phyloP scores from a whole-genome alignment of 2,797 vertebrate genomes.

The Rhabdomys pumilio region DNA sequence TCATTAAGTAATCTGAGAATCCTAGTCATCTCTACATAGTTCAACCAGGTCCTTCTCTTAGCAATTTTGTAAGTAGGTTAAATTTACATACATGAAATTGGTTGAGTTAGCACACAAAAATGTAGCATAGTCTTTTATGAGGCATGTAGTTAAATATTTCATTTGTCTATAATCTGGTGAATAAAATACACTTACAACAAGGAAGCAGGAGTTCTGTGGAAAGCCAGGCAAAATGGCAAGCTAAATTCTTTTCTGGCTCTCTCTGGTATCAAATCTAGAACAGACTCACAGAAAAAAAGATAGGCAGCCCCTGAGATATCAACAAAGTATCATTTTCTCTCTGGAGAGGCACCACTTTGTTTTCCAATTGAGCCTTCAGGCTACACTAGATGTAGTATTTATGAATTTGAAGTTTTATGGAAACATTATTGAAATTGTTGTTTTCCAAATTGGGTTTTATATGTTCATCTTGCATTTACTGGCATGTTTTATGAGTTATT shows the following conservation, averaged over 20 bases:
- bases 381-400: background rate
- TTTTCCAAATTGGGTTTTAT: constrained; percentile 46
- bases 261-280: constrained; percentile 45
- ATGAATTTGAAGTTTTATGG: constrained; percentile 20
- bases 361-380: background rate
- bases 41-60: background rate
- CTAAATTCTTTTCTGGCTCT: background rate
- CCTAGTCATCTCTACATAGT: background rate
- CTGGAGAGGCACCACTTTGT: background rate
- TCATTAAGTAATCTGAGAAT: background rate
- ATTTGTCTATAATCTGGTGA: constrained; percentile 9
- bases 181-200: constrained; percentile 44
- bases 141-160: constrained; percentile 14
- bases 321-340: background rate
- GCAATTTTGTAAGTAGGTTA: background rate
- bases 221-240: background rate
- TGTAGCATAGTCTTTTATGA: constrained; percentile 27
- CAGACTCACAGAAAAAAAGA: background rate
- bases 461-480: constrained; percentile 21
- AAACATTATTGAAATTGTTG: background rate
- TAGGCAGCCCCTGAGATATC: background rate
- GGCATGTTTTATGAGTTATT: constrained; percentile 32
- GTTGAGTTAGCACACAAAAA: background rate
- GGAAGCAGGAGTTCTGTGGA: background rate
- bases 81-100: background rate